Conservation (phyloP, 2,888 invertebrate genomes). For the Torymus aiolomorphi region DNA sequence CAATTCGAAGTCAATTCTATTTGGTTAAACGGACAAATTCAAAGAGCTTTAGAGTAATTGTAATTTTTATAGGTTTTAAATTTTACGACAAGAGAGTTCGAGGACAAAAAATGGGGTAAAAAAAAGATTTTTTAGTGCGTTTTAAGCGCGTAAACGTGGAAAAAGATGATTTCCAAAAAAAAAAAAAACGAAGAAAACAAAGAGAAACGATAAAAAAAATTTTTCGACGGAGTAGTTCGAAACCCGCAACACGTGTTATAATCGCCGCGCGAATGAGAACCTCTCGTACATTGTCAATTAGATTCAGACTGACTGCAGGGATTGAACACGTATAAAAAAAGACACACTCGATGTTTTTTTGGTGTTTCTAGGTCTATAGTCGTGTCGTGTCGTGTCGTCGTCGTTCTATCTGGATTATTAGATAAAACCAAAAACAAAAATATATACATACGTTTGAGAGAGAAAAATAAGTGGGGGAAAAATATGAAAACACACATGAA, state of each 20-base stretch:
- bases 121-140: conserved; percentile 36
- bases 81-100: conserved; percentile 21
- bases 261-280: conserved; percentile 63
- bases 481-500: background rate
- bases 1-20: conserved; percentile 47
- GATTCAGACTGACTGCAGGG: conserved; percentile 76
- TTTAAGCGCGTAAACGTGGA: background rate
- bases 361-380: conserved; percentile 55
- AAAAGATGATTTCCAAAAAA: conserved; percentile 28
- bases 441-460: conserved; percentile 8
- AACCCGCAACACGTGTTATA: conserved; percentile 51
- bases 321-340: conserved; percentile 68
- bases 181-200: conserved; percentile 16
- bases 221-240: conserved; percentile 51
- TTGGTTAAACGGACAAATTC: conserved; percentile 36
- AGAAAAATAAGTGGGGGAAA: conserved; percentile 1
- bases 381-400: conserved; percentile 53
- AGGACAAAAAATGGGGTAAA: background rate
- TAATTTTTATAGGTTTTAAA: conserved; percentile 40
- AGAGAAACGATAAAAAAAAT: conserved; percentile 28
- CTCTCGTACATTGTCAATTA: conserved; percentile 75
- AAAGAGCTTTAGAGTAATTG: conserved; percentile 45
- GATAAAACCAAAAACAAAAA: background rate
- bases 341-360: conserved; percentile 67
- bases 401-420: conserved; percentile 50